Base-by-base conservation (phyloP, 2,113 vertebrate genomes). In the Larimichthys polyactis region DNA sequence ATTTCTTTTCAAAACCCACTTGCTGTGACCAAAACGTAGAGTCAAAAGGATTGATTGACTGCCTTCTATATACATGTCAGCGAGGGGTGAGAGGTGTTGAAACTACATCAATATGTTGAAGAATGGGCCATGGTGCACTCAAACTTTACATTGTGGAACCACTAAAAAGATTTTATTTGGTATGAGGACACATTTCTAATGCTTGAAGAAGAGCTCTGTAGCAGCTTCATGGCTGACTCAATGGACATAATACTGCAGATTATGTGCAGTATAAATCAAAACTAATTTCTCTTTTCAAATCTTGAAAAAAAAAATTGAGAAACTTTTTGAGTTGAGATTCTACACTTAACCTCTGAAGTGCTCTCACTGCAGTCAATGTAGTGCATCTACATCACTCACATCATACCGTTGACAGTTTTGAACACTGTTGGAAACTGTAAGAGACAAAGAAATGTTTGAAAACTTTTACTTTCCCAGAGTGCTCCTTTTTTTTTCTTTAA, bases 31-130 rank as follows among this genome's bases (percentile, higher is more conserved):
- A 58, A 83, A 81, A 55, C 20, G 14, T 19, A 15, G 19, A 67
- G 20, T 55, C 29, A 54, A 51, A 80, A 80, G 27, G 36, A 70
- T 60, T 69, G 63, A 83, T 29, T 70, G 72, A 79, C 58, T 11
- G 5, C 57, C 71, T 29, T 43, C 59, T 65, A 16, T 49, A 76
- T 48, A 51, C 15, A 82, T 63, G 52, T 49, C 75, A 79, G 60
- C 3, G 3, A 60, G 65, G 49, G 71, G 17, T 58, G 65, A 58
- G 51, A 62, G 78, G 49, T 40, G 22, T 40, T 64, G 64, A 77
- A 77, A 64, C 19, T 57, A 65, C 43, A 62, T 84, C 40, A 11
- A 51, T 78, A 78, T 59, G 68, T 62, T 46, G 46, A 43, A 24
- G 43, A 70, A 46, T 46, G 36, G 20, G 19, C 27, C 27, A 0